Base-by-base conservation (phyloP, 2,113 vertebrate genomes). In the Myodes glareolus region DNA sequence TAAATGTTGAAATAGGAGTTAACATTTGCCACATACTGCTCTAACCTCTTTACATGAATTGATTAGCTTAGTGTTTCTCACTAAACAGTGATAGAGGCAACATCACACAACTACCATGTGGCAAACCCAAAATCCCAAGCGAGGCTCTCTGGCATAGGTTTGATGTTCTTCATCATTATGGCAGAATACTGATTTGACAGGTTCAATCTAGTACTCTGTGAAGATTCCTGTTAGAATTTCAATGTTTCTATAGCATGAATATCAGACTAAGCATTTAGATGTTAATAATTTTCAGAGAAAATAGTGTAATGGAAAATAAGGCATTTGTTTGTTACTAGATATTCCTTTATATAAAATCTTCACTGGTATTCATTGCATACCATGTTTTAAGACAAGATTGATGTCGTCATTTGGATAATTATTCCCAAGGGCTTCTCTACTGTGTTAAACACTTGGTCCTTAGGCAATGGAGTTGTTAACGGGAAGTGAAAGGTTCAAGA, bases 341-440 rank as follows among this genome's bases (percentile, higher is more conserved):
- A 45, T 84, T 88, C 12, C 29, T 93, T 78, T 92, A 61, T 21
- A 50, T 52, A 42, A 42, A n/a, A 50, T 21, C 5, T 80, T 84
- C 31, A 65, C 5, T 33, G 1, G 1, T 86, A 12, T 67, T 78
- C 86, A 36, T 91, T 45, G n/a, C 31, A 31, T 36, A 68, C 25
- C 70, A 65, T 65, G 14, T 68, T 96, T 91, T 73, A n/a, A 88
- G 90, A 58, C 4, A 58, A 90, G n/a, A 94, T 67, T 88, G 73
- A 76, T 63, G 14, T 70, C 16, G 10, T n/a, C 58, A 50, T 76
- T 63, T 75, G 10, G 3, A 33, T 39, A 87, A 93, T 17, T 92
- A 31, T 67, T 25, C 7, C 25, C 55, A 65, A 50, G 27, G 14
- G 31, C 7, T 73, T 73, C 63, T 16, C 36, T 73, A 36, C 61